Percentiles rank a stretch among this genome's conserved stretches.
Conservation (phyloP, 2,113 vertebrate species). For the Canis aureus region DNA sequence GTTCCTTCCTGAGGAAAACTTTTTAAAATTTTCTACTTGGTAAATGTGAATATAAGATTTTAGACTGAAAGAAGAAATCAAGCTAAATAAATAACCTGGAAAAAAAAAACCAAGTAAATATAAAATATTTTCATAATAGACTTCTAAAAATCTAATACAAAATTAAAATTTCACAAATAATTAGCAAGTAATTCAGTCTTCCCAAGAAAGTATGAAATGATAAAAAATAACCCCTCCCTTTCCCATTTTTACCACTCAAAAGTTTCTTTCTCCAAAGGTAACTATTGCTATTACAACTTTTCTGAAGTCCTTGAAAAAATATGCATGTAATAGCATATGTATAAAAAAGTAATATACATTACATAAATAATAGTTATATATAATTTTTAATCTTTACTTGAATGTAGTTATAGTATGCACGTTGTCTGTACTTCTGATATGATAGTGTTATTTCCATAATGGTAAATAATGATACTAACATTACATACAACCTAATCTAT, state of each 20-base stretch:
- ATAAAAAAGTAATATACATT: not conserved
- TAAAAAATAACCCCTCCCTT: not conserved
- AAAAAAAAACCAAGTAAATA: not conserved
- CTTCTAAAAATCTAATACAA: not conserved
- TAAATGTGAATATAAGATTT: not conserved
- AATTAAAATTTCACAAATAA: not conserved
- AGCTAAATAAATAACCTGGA: not conserved
- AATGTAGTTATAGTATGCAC: not conserved
- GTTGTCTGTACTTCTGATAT: not conserved
- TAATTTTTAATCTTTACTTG: not conserved
- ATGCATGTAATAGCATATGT: not conserved
- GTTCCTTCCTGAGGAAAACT: not conserved
- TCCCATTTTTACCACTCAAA: not conserved
- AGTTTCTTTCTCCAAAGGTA: not conserved
- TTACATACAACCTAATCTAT: not conserved
- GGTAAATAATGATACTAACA: not conserved
- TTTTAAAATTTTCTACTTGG: not conserved
- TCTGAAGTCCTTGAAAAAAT: not conserved
- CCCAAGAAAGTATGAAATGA: not conserved
- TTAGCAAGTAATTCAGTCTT: not conserved
- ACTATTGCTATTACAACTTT: not conserved
- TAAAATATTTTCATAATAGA: not conserved
- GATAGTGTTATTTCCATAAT: not conserved
- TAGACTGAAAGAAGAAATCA: not conserved
- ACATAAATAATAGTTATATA: not conserved